These are phyloP conservation scores for Ormyrus pomaceus DNA, from an alignment of 2,888 invertebrate genomes.

Conservation along the genomic window DNA sequence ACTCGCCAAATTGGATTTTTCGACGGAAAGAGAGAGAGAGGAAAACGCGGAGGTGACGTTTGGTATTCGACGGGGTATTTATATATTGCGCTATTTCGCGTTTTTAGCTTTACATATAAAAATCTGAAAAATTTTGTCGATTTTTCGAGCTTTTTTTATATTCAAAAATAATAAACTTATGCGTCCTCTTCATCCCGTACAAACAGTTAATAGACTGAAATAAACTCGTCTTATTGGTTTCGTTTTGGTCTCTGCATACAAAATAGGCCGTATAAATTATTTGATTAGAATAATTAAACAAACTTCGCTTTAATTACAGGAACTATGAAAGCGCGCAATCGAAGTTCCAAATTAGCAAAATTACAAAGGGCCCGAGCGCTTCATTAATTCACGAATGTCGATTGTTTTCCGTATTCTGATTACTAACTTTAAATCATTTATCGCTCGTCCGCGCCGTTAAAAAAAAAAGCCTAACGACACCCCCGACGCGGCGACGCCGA, in stretches of 20 bases:
- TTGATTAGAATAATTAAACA: constrained; percentile 32
- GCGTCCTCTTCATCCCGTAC: too few relatives aligned
- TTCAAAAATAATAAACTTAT: too few relatives aligned
- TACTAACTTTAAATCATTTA: constrained; percentile 6
- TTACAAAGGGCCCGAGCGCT: constrained; percentile 21
- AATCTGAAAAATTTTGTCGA: too few relatives aligned
- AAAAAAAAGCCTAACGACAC: too few relatives aligned
- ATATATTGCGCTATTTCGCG: too few relatives aligned
- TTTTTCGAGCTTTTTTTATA: too few relatives aligned
- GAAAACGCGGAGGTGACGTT: too few relatives aligned
- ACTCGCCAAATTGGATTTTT: neutral
- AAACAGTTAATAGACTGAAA: too few relatives aligned
- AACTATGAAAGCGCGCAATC: constrained; percentile 14
- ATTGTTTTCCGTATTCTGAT: neutral
- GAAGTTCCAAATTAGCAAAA: constrained; percentile 21
- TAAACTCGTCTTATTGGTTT: constrained; percentile 8
- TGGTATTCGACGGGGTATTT: too few relatives aligned
- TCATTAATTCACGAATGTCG: constrained; percentile 1
- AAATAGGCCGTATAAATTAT: constrained; percentile 31
- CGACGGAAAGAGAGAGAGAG: too few relatives aligned
- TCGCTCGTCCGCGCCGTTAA: neutral
- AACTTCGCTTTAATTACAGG: constrained; percentile 21
- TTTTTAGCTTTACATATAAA: too few relatives aligned
- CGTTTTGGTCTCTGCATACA: constrained; percentile 2
- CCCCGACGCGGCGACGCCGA: too few relatives aligned